Evolutionary conservation across 92 coral and sea anemone genomes (phyloP).

Genomic region (Porites rus): DNA sequence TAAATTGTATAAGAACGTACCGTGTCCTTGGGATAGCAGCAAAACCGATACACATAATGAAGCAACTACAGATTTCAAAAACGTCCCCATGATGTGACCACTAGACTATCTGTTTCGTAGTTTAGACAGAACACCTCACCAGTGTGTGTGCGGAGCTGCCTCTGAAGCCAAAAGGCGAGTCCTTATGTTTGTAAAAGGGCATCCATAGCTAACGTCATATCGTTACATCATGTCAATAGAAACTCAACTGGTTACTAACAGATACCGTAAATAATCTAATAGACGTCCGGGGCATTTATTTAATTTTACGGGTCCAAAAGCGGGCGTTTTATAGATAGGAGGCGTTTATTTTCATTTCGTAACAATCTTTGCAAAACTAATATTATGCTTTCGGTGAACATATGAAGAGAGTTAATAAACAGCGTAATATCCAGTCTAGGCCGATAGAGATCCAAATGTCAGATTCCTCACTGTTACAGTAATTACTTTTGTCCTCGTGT

Average conservation of each 20-base stretch:
- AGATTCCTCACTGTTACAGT: too few species aligned
- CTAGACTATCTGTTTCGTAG: too few species aligned
- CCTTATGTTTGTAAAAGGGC: neutral
- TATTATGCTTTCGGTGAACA: too few species aligned
- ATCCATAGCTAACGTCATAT: conserved; percentile 7
- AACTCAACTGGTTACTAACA: neutral
- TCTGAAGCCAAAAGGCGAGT: neutral
- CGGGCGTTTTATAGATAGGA: too few species aligned
- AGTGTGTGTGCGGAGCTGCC: neutral
- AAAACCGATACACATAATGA: neutral
- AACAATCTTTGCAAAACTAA: too few species aligned
- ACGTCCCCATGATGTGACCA: neutral
- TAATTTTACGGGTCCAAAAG: too few species aligned
- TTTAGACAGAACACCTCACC: neutral
- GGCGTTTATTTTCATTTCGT: too few species aligned
- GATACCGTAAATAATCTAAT: neutral
- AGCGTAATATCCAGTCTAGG: too few species aligned
- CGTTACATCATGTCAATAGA: neutral
- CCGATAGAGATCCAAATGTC: too few species aligned
- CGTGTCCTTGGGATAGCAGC: neutral
- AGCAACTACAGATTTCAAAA: neutral
- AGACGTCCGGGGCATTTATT: too few species aligned
- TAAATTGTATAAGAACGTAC: neutral
- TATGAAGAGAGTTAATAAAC: too few species aligned
- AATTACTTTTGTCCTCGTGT: neutral